Evolutionary conservation across 2,797 vertebrate genomes (phyloP).

Genomic region (Microctenopoma steveboyesi): DNA sequence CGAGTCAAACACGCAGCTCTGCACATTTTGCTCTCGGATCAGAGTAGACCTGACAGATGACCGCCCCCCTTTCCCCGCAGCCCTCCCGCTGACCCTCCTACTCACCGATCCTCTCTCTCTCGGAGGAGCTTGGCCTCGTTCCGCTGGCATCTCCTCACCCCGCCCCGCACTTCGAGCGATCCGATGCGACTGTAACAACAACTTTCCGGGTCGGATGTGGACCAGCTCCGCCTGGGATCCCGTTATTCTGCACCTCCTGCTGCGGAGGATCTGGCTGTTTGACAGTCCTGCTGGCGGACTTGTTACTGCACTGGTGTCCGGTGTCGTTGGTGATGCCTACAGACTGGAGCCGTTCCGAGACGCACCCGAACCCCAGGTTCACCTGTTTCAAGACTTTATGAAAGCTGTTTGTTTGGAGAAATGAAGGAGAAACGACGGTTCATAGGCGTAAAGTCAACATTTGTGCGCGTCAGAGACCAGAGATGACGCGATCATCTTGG

Average conservation of each 20-base stretch:
- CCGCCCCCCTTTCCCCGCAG: background rate
- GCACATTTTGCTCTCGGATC: slow-evolving; percentile 2
- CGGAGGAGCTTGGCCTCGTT: slow-evolving; percentile 24
- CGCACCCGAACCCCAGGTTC: slow-evolving; percentile 40
- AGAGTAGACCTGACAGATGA: slow-evolving; percentile 14
- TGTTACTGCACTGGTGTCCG: background rate
- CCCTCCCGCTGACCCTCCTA: background rate
- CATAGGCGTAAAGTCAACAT: background rate
- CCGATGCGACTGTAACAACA: background rate
- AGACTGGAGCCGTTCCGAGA: slow-evolving; percentile 36
- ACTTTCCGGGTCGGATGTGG: background rate
- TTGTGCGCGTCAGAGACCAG: background rate
- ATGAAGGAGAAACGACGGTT: slow-evolving; percentile 1
- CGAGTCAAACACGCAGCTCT: background rate
- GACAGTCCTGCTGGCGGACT: background rate
- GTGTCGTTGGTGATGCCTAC: slow-evolving; percentile 46
- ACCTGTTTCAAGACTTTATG: background rate
- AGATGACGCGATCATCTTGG: slow-evolving; percentile 49
- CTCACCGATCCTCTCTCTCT: slow-evolving; percentile 3
- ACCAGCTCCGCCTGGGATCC: background rate
- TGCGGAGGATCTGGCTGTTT: background rate
- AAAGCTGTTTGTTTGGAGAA: background rate
- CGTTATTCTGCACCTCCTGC: background rate
- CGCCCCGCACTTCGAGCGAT: background rate
- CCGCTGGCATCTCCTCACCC: background rate